Percentiles rank a stretch among this genome's conserved stretches.
These are phyloP conservation scores for Cossypha niveicapilla DNA, from an alignment of 2,797 vertebrate genomes.

Conservation along the genomic window DNA sequence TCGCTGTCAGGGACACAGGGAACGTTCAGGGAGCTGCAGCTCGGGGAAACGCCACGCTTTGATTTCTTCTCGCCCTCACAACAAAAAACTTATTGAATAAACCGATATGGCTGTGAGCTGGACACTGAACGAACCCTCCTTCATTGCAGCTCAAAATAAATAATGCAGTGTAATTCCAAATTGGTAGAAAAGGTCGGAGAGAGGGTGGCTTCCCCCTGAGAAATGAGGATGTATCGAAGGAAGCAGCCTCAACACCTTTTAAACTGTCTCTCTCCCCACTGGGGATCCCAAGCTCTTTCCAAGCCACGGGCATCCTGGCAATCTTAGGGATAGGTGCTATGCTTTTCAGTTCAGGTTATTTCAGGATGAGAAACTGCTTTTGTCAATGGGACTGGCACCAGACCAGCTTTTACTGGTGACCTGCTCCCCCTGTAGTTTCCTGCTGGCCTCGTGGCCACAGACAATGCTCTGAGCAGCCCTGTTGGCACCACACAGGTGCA, in stretches of 20 bases:
- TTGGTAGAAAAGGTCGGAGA: background rate
- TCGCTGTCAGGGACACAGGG: constrained; percentile 73
- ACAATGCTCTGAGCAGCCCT: fast-evolving
- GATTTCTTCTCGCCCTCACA: background rate
- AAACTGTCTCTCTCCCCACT: background rate
- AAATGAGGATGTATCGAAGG: background rate
- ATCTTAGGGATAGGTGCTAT: too few relatives aligned
- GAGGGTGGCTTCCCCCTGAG: background rate
- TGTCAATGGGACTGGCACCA: background rate
- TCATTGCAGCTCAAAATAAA: background rate
- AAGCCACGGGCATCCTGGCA: background rate
- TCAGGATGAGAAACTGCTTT: background rate
- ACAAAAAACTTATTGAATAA: background rate
- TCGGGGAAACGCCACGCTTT: fast-evolving
- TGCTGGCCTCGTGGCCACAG: fast-evolving
- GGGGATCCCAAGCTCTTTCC: background rate
- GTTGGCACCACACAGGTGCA: background rate
- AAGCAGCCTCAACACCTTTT: background rate
- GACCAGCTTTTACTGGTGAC: background rate
- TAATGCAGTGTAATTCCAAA: background rate
- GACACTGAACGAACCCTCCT: background rate
- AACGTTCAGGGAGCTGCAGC: background rate
- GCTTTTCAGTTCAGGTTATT: background rate
- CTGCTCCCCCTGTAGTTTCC: background rate
- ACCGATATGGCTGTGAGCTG: fast-evolving